Conservation (phyloP, 2,113 vertebrate genomes). For the Erythrocercus mccallii region DNA sequence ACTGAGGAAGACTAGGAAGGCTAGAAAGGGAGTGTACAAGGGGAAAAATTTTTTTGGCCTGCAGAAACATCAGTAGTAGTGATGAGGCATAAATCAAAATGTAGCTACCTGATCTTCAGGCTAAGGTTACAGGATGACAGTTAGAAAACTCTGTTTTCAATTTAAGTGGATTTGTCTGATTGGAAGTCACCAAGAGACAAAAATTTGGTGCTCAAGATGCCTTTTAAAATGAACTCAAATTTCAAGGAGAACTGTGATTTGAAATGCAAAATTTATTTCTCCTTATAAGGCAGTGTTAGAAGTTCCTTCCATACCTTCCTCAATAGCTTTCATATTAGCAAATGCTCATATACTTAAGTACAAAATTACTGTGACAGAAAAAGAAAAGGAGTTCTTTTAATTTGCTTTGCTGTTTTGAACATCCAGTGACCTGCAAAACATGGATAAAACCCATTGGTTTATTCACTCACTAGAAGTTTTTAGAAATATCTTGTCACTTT, state of each 20-base stretch:
- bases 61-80: background rate
- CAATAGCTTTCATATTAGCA: slow-evolving; percentile 14
- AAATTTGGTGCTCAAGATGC: background rate
- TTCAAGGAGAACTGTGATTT: background rate
- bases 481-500: slow-evolving; percentile 39
- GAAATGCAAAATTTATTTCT: background rate
- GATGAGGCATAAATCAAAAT: background rate
- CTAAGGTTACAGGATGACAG: background rate
- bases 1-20: background rate
- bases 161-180: background rate
- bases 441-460: slow-evolving; percentile 23
- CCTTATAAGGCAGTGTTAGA: background rate
- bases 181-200: background rate
- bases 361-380: background rate
- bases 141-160: background rate
- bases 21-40: background rate
- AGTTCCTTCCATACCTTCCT: background rate
- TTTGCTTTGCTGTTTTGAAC: slow-evolving; percentile 6
- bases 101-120: background rate
- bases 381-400: background rate
- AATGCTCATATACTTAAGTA: background rate
- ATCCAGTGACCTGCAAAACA: background rate
- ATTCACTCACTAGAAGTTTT: background rate
- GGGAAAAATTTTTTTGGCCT: background rate
- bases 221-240: background rate